A percentile compares a stretch with the other conserved stretches of the same genome.
Conservation (phyloP, 2,113 vertebrate genomes). For the Falcunculus frontatus region DNA sequence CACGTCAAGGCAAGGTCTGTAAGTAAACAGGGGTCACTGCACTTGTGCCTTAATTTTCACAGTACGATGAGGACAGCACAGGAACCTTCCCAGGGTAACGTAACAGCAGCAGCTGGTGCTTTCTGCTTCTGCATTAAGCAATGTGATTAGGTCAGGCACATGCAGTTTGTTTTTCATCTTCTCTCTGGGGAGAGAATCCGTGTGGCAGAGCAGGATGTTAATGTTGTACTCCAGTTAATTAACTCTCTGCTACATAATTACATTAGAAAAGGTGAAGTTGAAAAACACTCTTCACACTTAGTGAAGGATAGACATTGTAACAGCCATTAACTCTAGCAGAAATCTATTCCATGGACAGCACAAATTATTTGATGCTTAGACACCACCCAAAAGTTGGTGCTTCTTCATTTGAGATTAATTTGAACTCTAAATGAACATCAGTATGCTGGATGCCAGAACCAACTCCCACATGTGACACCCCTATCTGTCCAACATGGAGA, state of each 20-base stretch:
- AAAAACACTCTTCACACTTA: background rate
- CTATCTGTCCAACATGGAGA: background rate
- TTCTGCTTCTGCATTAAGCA: background rate
- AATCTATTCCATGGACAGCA: background rate
- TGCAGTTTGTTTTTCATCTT: background rate
- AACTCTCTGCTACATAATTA: background rate
- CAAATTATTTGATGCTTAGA: background rate
- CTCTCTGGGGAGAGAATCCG: background rate
- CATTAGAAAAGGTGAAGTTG: background rate
- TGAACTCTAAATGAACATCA: background rate
- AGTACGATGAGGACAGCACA: accelerated
- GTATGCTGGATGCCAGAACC: background rate
- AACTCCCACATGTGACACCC: background rate
- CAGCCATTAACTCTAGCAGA: background rate
- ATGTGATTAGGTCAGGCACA: background rate
- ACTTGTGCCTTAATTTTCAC: background rate
- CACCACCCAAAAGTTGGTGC: background rate
- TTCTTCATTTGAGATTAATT: background rate
- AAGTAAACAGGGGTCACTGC: background rate
- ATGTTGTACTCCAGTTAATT: background rate
- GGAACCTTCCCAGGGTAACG: background rate
- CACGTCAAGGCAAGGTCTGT: background rate
- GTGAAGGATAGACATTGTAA: background rate
- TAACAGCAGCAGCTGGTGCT: background rate
- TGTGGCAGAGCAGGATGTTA: background rate